Evolutionary conservation across 2,888 invertebrate genomes (phyloP).

Genomic region (Conops quadrifasciatus): DNA sequence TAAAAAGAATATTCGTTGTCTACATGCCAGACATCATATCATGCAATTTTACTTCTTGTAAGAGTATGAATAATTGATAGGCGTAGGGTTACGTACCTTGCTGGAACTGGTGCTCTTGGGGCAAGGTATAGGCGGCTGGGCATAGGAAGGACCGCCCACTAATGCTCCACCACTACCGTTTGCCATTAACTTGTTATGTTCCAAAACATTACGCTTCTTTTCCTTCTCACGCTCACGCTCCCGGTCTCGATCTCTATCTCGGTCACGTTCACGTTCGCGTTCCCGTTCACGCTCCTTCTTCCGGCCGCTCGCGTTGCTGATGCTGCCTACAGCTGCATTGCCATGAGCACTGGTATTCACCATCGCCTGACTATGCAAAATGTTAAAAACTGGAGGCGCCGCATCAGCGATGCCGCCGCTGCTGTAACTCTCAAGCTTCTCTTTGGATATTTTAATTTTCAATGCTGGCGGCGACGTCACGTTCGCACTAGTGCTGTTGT

Average conservation of each 20-base stretch:
- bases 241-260: constrained; percentile 60
- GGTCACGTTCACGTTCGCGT: constrained; percentile 58
- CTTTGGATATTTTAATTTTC: constrained; percentile 84
- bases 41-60: not conserved
- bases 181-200: constrained; percentile 58
- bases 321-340: constrained; percentile 15
- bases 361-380: not conserved
- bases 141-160: constrained; percentile 34
- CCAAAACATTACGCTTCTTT: constrained; percentile 57
- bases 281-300: constrained; percentile 63
- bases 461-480: constrained; percentile 65
- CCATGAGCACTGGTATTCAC: constrained; percentile 3
- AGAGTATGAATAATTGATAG: not conserved
- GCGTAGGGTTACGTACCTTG: constrained; percentile 49
- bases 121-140: constrained; percentile 41
- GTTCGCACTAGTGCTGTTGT: constrained; percentile 26
- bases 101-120: constrained; percentile 52
- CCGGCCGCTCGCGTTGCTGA: constrained; percentile 50
- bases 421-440: constrained; percentile 70
- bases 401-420: constrained; percentile 40
- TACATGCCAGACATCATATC: not conserved
- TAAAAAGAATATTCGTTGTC: not conserved
- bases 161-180: constrained; percentile 41
- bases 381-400: not conserved
- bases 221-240: constrained; percentile 59